Evolutionary conservation across 2,113 vertebrate genomes (phyloP).

Genomic region (Phylloscopus whistleri): DNA sequence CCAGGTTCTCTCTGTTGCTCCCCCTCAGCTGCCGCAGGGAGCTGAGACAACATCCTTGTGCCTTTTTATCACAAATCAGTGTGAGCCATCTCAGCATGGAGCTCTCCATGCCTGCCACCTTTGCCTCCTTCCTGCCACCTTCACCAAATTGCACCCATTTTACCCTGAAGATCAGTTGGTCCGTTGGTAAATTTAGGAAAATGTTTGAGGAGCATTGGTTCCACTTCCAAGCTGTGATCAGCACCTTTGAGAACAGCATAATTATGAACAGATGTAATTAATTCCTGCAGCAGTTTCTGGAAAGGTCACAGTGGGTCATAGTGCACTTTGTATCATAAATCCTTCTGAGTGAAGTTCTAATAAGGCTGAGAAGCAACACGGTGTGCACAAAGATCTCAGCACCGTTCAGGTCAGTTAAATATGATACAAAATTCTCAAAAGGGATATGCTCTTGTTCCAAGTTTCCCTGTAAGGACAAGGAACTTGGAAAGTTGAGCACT

Average conservation of each 20-base stretch:
- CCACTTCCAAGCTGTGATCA: background rate
- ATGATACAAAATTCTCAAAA: background rate
- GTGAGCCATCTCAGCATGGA: background rate
- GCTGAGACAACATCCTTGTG: fast-evolving
- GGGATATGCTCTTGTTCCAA: background rate
- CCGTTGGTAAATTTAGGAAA: background rate
- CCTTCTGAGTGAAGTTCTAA: background rate
- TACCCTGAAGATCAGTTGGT: background rate
- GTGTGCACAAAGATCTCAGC: too few relatives aligned
- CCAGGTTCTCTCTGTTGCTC: background rate
- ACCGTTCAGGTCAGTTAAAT: background rate
- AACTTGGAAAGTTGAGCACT: background rate
- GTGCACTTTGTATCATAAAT: background rate
- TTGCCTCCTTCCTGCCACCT: background rate
- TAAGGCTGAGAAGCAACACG: background rate
- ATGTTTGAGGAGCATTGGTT: background rate
- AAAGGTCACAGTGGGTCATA: background rate
- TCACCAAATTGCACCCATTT: background rate
- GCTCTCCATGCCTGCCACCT: too few relatives aligned
- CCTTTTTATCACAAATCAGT: background rate
- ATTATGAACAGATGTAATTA: background rate
- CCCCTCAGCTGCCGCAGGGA: fast-evolving
- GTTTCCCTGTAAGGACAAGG: background rate
- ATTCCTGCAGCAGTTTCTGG: background rate
- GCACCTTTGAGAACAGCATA: background rate